Conservation (phyloP, 2,797 vertebrate species). For the Margarornis squamiger region DNA sequence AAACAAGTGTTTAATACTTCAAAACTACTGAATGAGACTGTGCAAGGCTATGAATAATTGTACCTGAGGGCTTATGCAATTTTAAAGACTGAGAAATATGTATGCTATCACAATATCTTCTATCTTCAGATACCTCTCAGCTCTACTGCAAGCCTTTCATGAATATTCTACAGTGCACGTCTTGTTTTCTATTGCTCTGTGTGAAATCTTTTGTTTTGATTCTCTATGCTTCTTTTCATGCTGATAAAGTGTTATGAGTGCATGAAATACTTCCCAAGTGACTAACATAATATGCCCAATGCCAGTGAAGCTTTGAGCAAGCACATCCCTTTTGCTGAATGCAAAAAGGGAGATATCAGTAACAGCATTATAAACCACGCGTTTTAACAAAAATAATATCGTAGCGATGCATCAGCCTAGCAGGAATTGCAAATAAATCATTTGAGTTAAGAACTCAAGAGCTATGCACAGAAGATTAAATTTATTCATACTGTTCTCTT, state of each 20-base stretch:
- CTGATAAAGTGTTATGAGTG: conserved; percentile 37
- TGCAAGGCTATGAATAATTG: background rate
- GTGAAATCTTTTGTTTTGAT: conserved; percentile 52
- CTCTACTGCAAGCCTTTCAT: background rate
- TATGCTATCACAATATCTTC: background rate
- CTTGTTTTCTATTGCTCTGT: conserved; percentile 23
- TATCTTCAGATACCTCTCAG: background rate
- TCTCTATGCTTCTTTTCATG: background rate
- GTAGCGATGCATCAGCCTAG: background rate
- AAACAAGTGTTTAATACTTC: conserved; percentile 45
- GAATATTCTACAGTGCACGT: conserved; percentile 26
- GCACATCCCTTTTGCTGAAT: background rate
- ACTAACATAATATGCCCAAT: background rate
- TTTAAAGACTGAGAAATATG: conserved; percentile 33
- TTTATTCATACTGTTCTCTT: background rate
- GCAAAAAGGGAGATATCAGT: background rate
- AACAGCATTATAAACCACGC: background rate
- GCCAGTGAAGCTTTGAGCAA: background rate
- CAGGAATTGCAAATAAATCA: background rate
- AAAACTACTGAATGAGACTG: background rate
- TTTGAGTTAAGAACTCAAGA: background rate
- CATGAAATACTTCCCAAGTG: conserved; percentile 46
- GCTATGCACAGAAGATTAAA: background rate
- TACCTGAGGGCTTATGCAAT: background rate
- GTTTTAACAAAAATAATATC: background rate